Percentiles rank a stretch among this genome's conserved stretches.
phyloP scores from a whole-genome alignment of 2,113 vertebrate species.

The Calypte anna region DNA sequence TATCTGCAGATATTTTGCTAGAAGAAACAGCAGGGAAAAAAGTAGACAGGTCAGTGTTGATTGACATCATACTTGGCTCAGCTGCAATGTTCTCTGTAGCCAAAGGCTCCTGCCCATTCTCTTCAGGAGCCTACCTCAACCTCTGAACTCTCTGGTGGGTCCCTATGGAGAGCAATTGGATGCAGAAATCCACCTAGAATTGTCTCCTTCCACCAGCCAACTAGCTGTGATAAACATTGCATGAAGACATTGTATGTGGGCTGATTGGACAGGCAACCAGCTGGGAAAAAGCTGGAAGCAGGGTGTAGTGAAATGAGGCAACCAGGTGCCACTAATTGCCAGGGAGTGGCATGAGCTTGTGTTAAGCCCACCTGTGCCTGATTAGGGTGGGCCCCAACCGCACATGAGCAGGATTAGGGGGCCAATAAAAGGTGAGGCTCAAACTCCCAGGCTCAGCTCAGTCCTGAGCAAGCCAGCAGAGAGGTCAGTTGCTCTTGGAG shows the following conservation, averaged over 20 bases:
- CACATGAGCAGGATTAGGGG: too few relatives aligned
- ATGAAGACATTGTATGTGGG: rapidly evolving
- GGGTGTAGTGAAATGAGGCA: too few relatives aligned
- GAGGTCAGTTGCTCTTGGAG: too few relatives aligned
- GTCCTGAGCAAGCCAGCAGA: too few relatives aligned
- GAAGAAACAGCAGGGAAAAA: neutral
- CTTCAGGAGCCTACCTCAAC: neutral
- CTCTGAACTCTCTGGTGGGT: neutral
- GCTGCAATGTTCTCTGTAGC: neutral
- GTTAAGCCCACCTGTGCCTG: too few relatives aligned
- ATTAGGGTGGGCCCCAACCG: too few relatives aligned
- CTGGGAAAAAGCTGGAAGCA: neutral
- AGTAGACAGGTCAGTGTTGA: neutral
- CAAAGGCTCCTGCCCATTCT: neutral
- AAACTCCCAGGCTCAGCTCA: too few relatives aligned
- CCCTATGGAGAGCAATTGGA: neutral
- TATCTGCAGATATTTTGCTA: neutral
- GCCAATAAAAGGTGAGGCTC: too few relatives aligned
- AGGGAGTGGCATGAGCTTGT: too few relatives aligned
- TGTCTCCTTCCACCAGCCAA: neutral
- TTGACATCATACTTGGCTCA: neutral
- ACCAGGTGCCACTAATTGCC: too few relatives aligned
- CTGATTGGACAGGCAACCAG: neutral
- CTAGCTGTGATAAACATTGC: rapidly evolving
- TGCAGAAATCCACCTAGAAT: neutral